These are phyloP conservation scores for Macrotrachela quadricornifera DNA, from an alignment of 1,140 invertebrate species.

Conservation along the genomic window DNA sequence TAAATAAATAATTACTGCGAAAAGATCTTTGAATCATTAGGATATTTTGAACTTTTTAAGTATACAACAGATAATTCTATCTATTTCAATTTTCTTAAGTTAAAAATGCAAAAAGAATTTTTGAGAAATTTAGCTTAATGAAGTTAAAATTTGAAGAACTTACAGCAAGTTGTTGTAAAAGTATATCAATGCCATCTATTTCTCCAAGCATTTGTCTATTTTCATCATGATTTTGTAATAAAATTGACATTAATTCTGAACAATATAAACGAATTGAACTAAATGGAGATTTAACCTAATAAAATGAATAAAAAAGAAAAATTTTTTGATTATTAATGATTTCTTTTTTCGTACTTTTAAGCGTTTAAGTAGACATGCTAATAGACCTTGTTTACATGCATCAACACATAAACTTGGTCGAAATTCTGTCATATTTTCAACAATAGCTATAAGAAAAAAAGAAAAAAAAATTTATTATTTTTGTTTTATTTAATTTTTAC, in stretches of 20 bases:
- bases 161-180: conserved; percentile 79
- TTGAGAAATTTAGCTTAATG: neutral
- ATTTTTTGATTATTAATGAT: conserved; percentile 2
- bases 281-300: conserved; percentile 59
- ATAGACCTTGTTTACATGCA: conserved; percentile 56
- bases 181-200: conserved; percentile 79
- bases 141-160: conserved; percentile 17
- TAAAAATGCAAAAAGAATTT: neutral
- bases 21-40: too few species aligned
- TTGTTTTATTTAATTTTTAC: conserved; percentile 26
- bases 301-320: too few species aligned
- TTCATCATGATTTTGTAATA: conserved; percentile 66
- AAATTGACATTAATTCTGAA: conserved; percentile 81
- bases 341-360: conserved; percentile 25
- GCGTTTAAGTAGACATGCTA: conserved; percentile 74
- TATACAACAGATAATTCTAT: too few species aligned
- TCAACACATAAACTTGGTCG: conserved; percentile 56
- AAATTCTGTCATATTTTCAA: conserved; percentile 48
- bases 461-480: neutral
- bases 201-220: conserved; percentile 56
- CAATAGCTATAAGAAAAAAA: conserved; percentile 21
- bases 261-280: conserved; percentile 86
- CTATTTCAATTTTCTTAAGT: too few species aligned
- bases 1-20: too few species aligned
- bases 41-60: too few species aligned